A percentile compares a stretch with the other conserved stretches of the same genome.
phyloP scores from a whole-genome alignment of 2,797 vertebrate genomes.

The Perodicticus potto region DNA sequence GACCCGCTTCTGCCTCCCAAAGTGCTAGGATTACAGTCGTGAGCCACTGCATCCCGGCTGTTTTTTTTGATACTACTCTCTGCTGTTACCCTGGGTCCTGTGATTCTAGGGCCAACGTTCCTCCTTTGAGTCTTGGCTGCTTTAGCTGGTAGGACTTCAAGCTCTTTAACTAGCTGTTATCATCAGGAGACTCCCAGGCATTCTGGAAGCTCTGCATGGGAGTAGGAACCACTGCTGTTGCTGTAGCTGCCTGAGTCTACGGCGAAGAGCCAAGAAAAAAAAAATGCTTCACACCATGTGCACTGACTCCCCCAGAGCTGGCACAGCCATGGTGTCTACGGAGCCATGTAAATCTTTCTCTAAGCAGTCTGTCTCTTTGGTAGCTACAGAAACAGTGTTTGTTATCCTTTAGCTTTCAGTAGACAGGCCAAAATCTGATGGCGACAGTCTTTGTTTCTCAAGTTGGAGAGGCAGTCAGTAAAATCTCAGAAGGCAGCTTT shows the following conservation, averaged over 20 bases:
- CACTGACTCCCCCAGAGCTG: conserved; percentile 38
- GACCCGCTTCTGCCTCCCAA: too few relatives aligned
- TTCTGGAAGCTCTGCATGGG: conserved; percentile 51
- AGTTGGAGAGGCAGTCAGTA: background rate
- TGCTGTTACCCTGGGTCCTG: background rate
- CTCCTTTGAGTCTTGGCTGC: conserved; percentile 27
- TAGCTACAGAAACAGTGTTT: conserved; percentile 68
- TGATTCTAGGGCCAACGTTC: background rate
- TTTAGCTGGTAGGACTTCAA: background rate
- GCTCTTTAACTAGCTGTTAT: conserved; percentile 21
- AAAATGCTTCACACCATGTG: conserved; percentile 32
- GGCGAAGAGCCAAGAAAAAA: conserved; percentile 59
- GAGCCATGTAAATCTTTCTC: conserved; percentile 63
- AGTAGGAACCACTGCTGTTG: background rate
- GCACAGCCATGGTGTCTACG: background rate
- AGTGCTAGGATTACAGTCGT: too few relatives aligned
- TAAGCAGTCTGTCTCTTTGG: conserved; percentile 26
- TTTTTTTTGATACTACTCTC: background rate
- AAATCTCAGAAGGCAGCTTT: conserved; percentile 16
- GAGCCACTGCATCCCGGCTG: too few relatives aligned
- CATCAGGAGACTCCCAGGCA: conserved; percentile 47
- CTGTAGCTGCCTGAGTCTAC: conserved; percentile 26
- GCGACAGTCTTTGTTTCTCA: conserved; percentile 10
- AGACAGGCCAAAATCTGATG: conserved; percentile 27
- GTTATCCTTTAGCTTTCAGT: conserved; percentile 58